Evolutionary conservation across 1,140 invertebrate genomes (phyloP).

Genomic region (Drosophila saltans): DNA sequence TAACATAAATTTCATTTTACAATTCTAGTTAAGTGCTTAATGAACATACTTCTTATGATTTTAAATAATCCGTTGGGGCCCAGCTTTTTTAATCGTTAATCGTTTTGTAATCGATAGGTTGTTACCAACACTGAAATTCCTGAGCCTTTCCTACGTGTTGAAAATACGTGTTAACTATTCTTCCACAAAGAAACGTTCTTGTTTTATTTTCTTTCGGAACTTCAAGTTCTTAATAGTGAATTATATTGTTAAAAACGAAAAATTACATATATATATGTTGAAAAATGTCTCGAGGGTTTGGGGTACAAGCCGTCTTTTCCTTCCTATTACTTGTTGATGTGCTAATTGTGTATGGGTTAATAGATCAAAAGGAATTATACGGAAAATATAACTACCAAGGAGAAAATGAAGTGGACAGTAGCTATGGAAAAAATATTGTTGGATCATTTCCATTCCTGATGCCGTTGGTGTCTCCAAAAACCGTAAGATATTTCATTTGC

Average conservation of each 20-base stretch:
- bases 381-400: slow-evolving; percentile 37
- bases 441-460: slow-evolving; percentile 87
- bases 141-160: slow-evolving; percentile 11
- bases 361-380: slow-evolving; percentile 42
- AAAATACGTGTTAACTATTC: slow-evolving; percentile 30
- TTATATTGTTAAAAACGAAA: neutral
- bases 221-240: neutral
- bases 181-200: slow-evolving; percentile 42
- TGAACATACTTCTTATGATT: no score
- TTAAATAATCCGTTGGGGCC: no score
- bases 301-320: slow-evolving; percentile 4
- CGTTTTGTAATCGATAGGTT: neutral
- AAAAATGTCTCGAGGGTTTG: slow-evolving; percentile 40
- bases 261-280: neutral
- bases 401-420: slow-evolving; percentile 34
- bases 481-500: slow-evolving; percentile 84
- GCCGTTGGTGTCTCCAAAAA: slow-evolving; percentile 88
- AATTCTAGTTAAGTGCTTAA: no score
- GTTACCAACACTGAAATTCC: neutral
- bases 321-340: slow-evolving; percentile 48
- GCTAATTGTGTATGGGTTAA: slow-evolving; percentile 46
- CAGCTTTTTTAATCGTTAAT: no score
- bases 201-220: slow-evolving; percentile 33
- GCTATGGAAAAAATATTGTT: slow-evolving; percentile 43
- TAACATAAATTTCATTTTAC: no score